Percentiles rank a stretch among this genome's conserved stretches.
phyloP scores from a whole-genome alignment of 2,888 invertebrate species.

The Eumacrocentrus americanus region DNA sequence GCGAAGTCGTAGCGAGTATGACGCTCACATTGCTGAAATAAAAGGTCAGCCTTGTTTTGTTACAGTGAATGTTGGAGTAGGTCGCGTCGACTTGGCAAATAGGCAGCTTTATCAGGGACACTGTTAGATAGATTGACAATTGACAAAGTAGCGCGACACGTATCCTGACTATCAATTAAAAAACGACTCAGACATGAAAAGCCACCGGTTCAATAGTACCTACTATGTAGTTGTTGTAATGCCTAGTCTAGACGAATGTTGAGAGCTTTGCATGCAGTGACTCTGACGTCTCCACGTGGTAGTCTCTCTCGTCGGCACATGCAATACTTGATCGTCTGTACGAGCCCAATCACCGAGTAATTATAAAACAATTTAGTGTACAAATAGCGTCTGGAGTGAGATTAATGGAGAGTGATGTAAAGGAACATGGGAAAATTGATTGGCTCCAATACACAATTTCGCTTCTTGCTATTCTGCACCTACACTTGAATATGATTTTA shows the following conservation, averaged over 20 bases:
- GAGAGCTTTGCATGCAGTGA: constrained; percentile 22
- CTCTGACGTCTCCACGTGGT: constrained; percentile 22
- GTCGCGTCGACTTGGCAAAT: no score
- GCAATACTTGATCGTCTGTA: constrained; percentile 48
- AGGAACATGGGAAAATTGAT: constrained; percentile 9
- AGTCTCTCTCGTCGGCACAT: constrained; percentile 37
- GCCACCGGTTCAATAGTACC: no score
- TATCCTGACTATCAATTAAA: no score
- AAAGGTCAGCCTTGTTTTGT: constrained; percentile 81
- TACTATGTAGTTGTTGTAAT: no score
- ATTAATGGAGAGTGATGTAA: constrained; percentile 45
- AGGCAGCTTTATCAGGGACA: no score
- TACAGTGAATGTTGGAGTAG: no score
- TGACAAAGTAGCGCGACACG: no score
- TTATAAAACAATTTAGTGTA: constrained; percentile 53
- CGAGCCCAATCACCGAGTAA: constrained; percentile 45
- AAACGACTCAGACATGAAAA: no score
- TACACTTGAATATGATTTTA: background rate
- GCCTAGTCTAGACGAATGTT: constrained; percentile 10
- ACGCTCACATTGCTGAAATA: constrained; percentile 84
- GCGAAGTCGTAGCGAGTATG: constrained; percentile 82
- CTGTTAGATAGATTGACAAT: no score
- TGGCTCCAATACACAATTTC: background rate
- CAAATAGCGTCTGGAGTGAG: constrained; percentile 42
- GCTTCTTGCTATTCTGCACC: background rate